phyloP scores from a whole-genome alignment of 1,140 invertebrate species.

The Papilio dardanus region DNA sequence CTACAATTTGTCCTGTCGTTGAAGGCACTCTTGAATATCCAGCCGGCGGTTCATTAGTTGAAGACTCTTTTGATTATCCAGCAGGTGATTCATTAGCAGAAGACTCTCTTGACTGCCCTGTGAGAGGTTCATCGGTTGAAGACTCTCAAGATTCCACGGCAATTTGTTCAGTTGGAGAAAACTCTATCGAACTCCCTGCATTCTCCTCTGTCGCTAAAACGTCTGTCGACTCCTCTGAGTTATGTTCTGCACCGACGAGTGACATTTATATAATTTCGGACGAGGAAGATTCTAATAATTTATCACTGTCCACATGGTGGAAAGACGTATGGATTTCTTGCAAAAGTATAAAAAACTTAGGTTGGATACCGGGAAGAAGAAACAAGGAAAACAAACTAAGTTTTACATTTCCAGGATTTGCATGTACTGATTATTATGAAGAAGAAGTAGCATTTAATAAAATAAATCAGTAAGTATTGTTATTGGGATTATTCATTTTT shows the following conservation, averaged over 20 bases:
- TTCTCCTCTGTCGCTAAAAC: not conserved
- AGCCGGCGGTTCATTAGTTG: not conserved
- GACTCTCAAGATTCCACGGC: constrained; percentile 19
- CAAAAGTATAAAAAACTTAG: constrained; percentile 57
- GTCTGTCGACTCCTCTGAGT: constrained; percentile 20
- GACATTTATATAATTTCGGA: constrained; percentile 66
- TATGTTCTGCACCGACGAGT: constrained; percentile 41
- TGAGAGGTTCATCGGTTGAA: not conserved
- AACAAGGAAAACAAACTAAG: constrained; percentile 55
- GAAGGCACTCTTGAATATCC: not conserved
- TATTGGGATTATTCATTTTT: not conserved
- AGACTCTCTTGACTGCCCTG: not conserved
- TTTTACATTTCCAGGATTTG: constrained; percentile 72
- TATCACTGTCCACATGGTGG: constrained; percentile 28
- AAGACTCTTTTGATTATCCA: constrained; percentile 16
- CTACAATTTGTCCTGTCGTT: not conserved
- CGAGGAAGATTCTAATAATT: constrained; percentile 50
- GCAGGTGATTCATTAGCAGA: constrained; percentile 34
- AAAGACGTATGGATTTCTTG: constrained; percentile 60
- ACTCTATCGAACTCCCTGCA: not conserved
- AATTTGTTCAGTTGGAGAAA: constrained; percentile 36
- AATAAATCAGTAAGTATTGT: constrained; percentile 69
- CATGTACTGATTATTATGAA: constrained; percentile 61
- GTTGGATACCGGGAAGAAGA: constrained; percentile 58
- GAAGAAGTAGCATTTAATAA: constrained; percentile 62